Evolutionary conservation across 1,140 invertebrate genomes (phyloP), one percentile per base, ranked within the genome.

Genomic region (Fragariocoptes setiger): DNA sequence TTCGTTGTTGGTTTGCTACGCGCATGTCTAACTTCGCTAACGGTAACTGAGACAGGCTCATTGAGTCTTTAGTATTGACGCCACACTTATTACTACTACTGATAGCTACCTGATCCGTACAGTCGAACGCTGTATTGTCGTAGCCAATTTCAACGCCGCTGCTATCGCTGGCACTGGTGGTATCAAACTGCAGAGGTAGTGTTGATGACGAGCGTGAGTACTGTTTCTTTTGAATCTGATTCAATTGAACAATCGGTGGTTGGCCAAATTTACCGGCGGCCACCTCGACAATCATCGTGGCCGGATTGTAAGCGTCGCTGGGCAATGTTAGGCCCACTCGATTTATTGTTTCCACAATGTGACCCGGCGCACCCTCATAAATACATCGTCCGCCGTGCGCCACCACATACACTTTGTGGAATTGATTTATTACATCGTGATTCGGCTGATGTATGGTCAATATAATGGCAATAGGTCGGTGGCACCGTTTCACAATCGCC

Each of bases 271-370:
- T 42, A 25, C 43, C 46, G 2, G 39, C 40, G 4, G 46, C 46
- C 1, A 47, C 39, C 19, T 47, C 46, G n/a, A 46, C 38, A 5
- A 47, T 39, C 37, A 39, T 45, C 40, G 44, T 43, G 4, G 40
- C 46, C 15, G 46, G 46, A 41, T 46, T 47, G 19, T 47, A 35
- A 31, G 8, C 8, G 25, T n/a, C n/a, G n/a, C n/a, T 31, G 8
- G 25, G 25, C 25, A 31, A 31, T 31, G 8, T 8, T 8, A 31
- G 8, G 25, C 25, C 25, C 8, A 31, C 25, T n/a, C 25, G 25
- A 31, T 31, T 31, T 8, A 31, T 31, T n/a, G n/a, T n/a, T n/a
- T 8, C 8, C 25, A 8, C 25, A 31, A 43, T 5, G 14, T 15
- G 3, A 8, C 15, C 40, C n/a, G 42, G 42, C 15, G 16, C 12